These are phyloP conservation scores for Scaptomyza hsui DNA, from an alignment of 1,140 invertebrate genomes.

Conservation along the genomic window DNA sequence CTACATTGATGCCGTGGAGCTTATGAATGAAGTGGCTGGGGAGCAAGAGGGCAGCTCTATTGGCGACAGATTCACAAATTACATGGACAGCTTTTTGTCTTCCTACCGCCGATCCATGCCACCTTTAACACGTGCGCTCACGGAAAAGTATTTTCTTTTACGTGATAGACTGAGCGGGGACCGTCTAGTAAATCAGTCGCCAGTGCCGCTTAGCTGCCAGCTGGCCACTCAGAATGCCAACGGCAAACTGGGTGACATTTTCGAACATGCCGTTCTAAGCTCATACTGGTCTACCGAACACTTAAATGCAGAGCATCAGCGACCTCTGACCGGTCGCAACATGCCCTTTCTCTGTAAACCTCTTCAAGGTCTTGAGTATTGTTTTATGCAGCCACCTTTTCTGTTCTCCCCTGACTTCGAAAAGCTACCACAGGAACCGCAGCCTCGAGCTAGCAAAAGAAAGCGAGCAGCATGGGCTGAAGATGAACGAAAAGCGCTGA, in stretches of 20 bases:
- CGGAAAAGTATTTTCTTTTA: conserved; percentile 67
- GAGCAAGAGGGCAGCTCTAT: conserved; percentile 1
- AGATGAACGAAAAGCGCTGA: neutral
- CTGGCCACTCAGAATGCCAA: conserved; percentile 63
- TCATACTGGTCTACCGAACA: conserved; percentile 58
- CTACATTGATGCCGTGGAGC: conserved; percentile 76
- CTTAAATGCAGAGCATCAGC: neutral
- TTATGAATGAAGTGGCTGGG: conserved; percentile 66
- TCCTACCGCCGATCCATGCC: conserved; percentile 76
- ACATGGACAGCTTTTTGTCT: conserved; percentile 46
- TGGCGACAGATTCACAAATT: conserved; percentile 14
- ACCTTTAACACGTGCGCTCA: conserved; percentile 63
- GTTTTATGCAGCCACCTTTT: neutral
- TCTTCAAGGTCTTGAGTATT: neutral
- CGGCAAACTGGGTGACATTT: conserved; percentile 59
- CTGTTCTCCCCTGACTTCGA: neutral
- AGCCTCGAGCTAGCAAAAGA: neutral
- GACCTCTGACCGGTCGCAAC: conserved; percentile 41
- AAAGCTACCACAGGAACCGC: neutral
- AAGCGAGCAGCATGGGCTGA: neutral
- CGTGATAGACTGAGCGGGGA: conserved; percentile 46
- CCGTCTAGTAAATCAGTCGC: conserved; percentile 28
- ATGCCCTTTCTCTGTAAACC: conserved; percentile 64
- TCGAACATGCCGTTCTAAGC: conserved; percentile 67
- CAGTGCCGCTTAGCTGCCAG: conserved; percentile 70